Percentiles rank a stretch among this genome's conserved stretches.
Evolutionary conservation across 2,113 vertebrate species (phyloP).

Genomic region (Myotis yumanensis): DNA sequence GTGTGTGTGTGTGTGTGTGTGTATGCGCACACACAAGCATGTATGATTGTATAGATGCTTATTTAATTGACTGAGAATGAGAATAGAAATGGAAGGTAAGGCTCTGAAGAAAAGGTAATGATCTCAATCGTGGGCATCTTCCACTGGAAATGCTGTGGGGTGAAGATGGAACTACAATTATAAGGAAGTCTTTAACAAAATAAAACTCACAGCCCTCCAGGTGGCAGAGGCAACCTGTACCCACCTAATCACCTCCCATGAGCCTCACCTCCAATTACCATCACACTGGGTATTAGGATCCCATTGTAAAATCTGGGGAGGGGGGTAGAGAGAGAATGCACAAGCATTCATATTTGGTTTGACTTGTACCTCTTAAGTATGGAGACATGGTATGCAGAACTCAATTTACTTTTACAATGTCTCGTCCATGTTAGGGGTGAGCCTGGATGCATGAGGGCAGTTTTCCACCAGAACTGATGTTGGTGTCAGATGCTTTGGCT

Average conservation of each 20-base stretch:
- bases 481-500: background rate
- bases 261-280: background rate
- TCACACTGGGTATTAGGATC: background rate
- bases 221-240: background rate
- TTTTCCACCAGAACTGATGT: background rate
- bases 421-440: accelerated
- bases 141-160: background rate
- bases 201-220: background rate
- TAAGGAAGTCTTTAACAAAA: background rate
- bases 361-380: background rate
- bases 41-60: background rate
- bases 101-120: accelerated
- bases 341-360: background rate
- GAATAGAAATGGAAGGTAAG: background rate
- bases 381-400: background rate
- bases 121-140: background rate
- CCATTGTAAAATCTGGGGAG: background rate
- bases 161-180: background rate
- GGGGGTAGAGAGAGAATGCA: no score
- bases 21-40: accelerated
- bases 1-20: background rate
- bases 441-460: background rate
- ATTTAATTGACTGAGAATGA: background rate
- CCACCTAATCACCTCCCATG: background rate
- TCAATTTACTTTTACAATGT: background rate